phyloP scores from a whole-genome alignment of 2,888 invertebrate species.

The Eretmocerus hayati region DNA sequence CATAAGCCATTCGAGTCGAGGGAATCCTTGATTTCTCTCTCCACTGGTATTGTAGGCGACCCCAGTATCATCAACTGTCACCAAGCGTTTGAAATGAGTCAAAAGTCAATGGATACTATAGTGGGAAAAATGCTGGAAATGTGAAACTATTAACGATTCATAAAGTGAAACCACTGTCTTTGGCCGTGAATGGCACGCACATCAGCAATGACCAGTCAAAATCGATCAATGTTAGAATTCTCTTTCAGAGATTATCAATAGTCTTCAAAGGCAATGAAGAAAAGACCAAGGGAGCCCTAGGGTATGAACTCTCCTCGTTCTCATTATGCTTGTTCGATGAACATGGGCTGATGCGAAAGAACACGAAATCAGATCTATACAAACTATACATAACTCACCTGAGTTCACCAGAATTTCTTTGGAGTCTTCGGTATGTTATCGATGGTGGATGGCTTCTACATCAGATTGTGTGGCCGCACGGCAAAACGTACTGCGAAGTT shows the following conservation, averaged over 20 bases:
- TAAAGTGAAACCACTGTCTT: slow-evolving; percentile 17
- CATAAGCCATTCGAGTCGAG: background rate
- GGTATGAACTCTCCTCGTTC: slow-evolving; percentile 21
- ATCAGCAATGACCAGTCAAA: slow-evolving; percentile 4
- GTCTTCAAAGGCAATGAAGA: slow-evolving; percentile 22
- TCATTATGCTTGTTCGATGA: too few relatives aligned
- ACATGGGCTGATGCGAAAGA: too few relatives aligned
- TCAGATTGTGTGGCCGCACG: too few relatives aligned
- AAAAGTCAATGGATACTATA: slow-evolving; percentile 10
- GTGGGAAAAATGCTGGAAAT: slow-evolving; percentile 18
- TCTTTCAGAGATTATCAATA: slow-evolving; percentile 29
- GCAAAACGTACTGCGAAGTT: too few relatives aligned
- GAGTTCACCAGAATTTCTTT: too few relatives aligned
- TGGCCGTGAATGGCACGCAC: background rate
- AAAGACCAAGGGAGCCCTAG: slow-evolving; percentile 16
- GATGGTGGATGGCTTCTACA: too few relatives aligned
- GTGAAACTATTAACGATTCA: slow-evolving; percentile 7
- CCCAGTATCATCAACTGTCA: background rate
- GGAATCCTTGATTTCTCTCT: background rate
- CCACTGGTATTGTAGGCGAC: background rate
- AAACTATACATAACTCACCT: too few relatives aligned
- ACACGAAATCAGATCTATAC: too few relatives aligned
- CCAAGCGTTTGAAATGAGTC: background rate
- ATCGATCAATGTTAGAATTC: slow-evolving; percentile 22
- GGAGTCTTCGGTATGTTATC: too few relatives aligned